Percentiles rank a stretch among this genome's conserved stretches.
These are phyloP conservation scores for Chondrosia reniformis DNA, from an alignment of 37 sponge, comb jelly and placozoan genomes.

Conservation along the genomic window DNA sequence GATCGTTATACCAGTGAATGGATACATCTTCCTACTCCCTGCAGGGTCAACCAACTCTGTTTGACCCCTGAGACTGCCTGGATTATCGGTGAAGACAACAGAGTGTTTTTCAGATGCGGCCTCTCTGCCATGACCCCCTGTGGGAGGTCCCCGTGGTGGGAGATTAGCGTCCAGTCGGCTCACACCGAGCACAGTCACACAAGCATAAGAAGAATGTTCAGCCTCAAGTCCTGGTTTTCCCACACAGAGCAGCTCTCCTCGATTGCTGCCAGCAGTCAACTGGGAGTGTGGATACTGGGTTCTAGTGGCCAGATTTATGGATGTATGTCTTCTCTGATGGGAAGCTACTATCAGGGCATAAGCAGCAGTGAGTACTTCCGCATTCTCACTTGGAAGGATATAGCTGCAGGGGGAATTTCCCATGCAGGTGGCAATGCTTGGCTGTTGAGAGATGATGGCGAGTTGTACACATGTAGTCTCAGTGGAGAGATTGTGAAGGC, in stretches of 20 bases:
- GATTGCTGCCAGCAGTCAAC: neutral
- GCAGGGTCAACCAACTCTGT: neutral
- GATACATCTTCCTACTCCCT: neutral
- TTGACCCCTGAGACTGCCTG: conserved; percentile 34
- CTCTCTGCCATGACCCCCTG: conserved; percentile 21
- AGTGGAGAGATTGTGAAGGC: conserved; percentile 23
- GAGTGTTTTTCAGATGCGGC: conserved; percentile 61
- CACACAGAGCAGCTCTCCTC: neutral
- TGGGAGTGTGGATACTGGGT: conserved; percentile 17
- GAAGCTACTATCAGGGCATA: conserved; percentile 49
- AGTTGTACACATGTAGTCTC: conserved; percentile 43
- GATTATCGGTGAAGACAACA: conserved; percentile 46
- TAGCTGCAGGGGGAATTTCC: conserved; percentile 26
- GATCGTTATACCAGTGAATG: neutral
- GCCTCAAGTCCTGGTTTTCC: neutral
- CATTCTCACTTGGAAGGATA: conserved; percentile 46
- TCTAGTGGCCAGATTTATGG: neutral
- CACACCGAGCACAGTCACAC: too few species aligned
- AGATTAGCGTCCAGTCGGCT: conserved; percentile 32
- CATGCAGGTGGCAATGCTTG: conserved; percentile 27
- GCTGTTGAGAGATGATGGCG: conserved; percentile 63
- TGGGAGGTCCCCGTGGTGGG: conserved; percentile 75
- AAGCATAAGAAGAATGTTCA: neutral
- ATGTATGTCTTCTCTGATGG: conserved; percentile 37
- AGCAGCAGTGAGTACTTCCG: conserved; percentile 39